Evolutionary conservation across 2,888 invertebrate genomes (phyloP).

Genomic region (Prosopocoilus inquinatus): DNA sequence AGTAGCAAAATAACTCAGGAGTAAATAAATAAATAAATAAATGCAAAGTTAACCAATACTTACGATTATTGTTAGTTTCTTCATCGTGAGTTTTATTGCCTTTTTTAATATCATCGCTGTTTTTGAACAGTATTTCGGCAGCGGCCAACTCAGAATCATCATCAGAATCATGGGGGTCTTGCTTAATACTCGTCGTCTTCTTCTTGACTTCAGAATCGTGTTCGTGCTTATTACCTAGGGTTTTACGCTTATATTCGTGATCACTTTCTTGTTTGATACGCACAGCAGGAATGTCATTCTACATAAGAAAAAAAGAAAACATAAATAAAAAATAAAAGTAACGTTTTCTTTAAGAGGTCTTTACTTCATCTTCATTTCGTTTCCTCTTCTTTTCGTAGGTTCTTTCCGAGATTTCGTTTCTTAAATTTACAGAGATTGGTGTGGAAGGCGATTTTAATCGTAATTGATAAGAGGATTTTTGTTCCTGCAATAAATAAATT

Average conservation of each 20-base stretch:
- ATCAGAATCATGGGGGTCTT: conserved; percentile 29
- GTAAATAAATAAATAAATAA: neutral
- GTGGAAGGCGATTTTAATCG: conserved; percentile 37
- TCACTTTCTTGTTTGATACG: neutral
- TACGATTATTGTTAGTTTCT: neutral
- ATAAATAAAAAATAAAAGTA: conserved; percentile 1
- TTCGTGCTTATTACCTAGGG: neutral
- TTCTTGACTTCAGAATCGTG: conserved; percentile 4
- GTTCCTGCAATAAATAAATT: conserved; percentile 50
- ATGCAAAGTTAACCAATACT: neutral
- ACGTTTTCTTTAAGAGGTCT: neutral
- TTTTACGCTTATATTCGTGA: conserved; percentile 3
- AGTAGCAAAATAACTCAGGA: too few species aligned
- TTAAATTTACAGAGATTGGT: conserved; percentile 38
- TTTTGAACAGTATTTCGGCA: conserved; percentile 54
- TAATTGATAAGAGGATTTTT: conserved; percentile 32
- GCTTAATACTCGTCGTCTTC: conserved; percentile 3
- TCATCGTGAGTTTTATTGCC: neutral
- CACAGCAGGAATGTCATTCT: too few species aligned
- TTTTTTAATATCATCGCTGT: conserved; percentile 27
- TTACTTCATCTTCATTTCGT: neutral
- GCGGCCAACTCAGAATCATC: conserved; percentile 53
- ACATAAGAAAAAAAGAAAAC: neutral
- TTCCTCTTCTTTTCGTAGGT: neutral
- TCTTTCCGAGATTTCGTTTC: conserved; percentile 2